Base-by-base conservation (phyloP, 2,888 invertebrate genomes). In the Serrognathus titanus region DNA sequence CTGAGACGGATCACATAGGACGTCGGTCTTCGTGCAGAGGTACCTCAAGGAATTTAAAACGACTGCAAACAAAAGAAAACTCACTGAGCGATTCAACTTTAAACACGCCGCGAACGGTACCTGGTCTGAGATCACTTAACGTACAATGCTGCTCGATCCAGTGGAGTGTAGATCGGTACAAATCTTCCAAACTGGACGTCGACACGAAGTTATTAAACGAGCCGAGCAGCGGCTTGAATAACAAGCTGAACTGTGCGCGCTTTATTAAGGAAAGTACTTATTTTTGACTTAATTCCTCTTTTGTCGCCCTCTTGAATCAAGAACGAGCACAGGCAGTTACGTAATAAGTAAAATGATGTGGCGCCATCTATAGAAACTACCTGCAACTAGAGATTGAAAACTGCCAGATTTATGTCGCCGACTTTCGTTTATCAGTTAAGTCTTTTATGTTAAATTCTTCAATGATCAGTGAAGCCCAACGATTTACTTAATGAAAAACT, bases 61-160 rank as follows among this genome's bases (percentile, higher is more conserved):
- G 75, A 92, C 97, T 97, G 80, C 16, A 16, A 16, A 16, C 16
- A 3, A 16, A 16, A 16, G 2, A 2, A 16, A 16, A 16, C 16
- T 16, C 16, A 16, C n/a, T n/a, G n/a, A n/a, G 16, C 16, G 16
- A 16, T 16, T 16, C 16, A 3, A 2, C 16, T 16, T 16, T 16
- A 16, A 16, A 16, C 2, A 16, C 16, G 16, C 16, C 16, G 16
- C 16, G 35, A 12, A 43, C 65, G 73, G 76, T 82, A 97, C 97
- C 92, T 74, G 96, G 96, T 70, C 97, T 84, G 79, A 97, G 88
- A 81, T 93, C 90, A 66, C 92, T 90, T 63, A 97, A 85, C 43
- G 96, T 94, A 80, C 97, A 97, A 79, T 95, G 94, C 75, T 97
- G 96, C 78, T 97, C 96, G 55, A 95, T 88, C 97, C 97, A 97